Conservation (phyloP, 2,113 vertebrate genomes). For the Oophaga pumilio region DNA sequence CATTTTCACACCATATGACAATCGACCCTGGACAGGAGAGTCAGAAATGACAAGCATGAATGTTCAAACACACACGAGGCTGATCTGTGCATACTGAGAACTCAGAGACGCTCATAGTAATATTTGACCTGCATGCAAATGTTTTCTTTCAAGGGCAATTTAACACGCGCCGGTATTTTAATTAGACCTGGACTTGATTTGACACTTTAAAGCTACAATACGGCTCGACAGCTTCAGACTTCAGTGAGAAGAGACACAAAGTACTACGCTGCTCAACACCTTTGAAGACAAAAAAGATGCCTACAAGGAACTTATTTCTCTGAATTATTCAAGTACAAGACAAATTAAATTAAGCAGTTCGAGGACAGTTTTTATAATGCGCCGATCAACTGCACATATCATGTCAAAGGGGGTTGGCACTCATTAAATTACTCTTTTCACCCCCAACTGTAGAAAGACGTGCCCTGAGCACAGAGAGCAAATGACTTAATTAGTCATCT, state of each 20-base stretch:
- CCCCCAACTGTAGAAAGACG: background rate
- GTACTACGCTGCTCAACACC: background rate
- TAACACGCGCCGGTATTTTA: conserved; percentile 53
- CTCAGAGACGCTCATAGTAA: background rate
- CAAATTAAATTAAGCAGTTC: background rate
- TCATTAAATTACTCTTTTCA: background rate
- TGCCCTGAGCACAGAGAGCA: background rate
- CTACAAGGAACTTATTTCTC: background rate
- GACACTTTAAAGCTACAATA: conserved; percentile 32
- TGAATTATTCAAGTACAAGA: background rate
- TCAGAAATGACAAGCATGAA: conserved; percentile 30
- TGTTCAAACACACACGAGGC: conserved; percentile 19
- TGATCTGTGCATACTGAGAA: conserved; percentile 30
- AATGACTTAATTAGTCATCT: background rate
- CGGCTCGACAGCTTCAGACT: background rate
- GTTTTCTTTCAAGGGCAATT: conserved; percentile 57
- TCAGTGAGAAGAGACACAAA: background rate
- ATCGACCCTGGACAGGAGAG: background rate
- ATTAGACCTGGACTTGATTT: conserved; percentile 30
- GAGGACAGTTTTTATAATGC: background rate
- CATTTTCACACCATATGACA: background rate
- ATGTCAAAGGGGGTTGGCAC: background rate
- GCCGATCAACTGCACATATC: background rate
- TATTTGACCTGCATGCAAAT: conserved; percentile 57
- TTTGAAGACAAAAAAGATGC: background rate